Base-by-base conservation (phyloP, 2,113 vertebrate genomes). In the Paedocypris sp. region DNA sequence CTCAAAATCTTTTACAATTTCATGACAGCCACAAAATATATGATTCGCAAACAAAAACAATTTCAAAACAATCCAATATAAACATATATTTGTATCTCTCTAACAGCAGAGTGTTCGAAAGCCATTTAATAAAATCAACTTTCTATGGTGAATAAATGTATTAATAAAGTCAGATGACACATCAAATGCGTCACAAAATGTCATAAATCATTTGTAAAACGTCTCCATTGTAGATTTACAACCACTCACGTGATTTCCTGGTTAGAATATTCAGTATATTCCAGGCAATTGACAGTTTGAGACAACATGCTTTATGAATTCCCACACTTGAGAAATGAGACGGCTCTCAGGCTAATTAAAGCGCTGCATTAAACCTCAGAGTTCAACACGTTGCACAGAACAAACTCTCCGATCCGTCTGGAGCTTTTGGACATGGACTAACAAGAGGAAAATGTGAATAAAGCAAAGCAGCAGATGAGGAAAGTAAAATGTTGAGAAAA, bases 311-410 rank as follows among this genome's bases (percentile, higher is more conserved):
- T 64, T 35, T 69, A 31, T 57, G 74, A 74, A 76, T 80, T 77
- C 82, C 75, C 77, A 79, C 77, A 71, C 72, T 74, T 80, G 74
- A 81, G 74, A 75, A 67, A 70, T 73, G 73, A 76, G 75, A 79
- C 68, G 58, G 74, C 78, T 80, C 67, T 82, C 64, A 68, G 66
- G 65, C 38, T 81, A 82, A 83, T 81, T 81, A 68, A 54, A 69
- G 50, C 54, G 48, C 1, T 62, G 60, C 66, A 72, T 53, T 74
- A 77, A 62, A 35, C 18, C 19, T 2, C 9, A n/a, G 31, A 73
- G 69, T 68, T 59, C 7, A 26, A 38, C 18, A 42, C 29, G 23
- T 18, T 32, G 10, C 36, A 56, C 22, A 19, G 33, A 42, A 56
- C 19, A 56, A 56, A 56, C 20, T 36, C 10, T 12, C 9, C 16